These are phyloP conservation scores for Apamea monoglypha DNA, from an alignment of 2,888 invertebrate genomes.

Conservation along the genomic window DNA sequence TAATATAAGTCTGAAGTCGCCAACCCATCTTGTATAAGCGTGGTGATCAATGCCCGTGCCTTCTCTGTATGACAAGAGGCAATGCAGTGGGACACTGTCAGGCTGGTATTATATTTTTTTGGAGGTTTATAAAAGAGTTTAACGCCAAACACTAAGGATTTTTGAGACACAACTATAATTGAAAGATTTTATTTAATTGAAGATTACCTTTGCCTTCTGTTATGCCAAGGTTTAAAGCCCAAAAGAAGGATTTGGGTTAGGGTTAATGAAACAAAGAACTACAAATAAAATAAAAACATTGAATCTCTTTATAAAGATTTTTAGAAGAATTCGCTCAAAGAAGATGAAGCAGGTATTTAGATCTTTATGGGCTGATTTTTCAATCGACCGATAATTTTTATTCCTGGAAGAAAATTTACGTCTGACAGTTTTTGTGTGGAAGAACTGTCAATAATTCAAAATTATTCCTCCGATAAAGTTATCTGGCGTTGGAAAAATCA, in stretches of 20 bases:
- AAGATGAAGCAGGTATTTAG: not conserved
- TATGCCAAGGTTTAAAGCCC: not conserved
- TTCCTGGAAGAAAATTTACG: too few relatives aligned
- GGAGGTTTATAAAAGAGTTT: not conserved
- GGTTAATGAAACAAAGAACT: constrained; percentile 13
- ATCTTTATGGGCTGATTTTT: too few relatives aligned
- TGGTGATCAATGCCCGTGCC: not conserved
- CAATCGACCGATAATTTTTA: too few relatives aligned
- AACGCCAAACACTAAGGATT: not conserved
- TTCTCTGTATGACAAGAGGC: not conserved
- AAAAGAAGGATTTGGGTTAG: not conserved
- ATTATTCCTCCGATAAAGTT: too few relatives aligned
- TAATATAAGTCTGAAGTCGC: not conserved
- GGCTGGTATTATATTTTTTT: not conserved
- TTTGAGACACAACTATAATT: not conserved
- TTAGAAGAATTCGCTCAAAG: not conserved
- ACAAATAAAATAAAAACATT: constrained; percentile 4
- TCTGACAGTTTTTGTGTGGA: too few relatives aligned
- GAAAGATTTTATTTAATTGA: too few relatives aligned
- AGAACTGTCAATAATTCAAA: too few relatives aligned
- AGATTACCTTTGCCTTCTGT: not conserved
- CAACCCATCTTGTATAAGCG: not conserved
- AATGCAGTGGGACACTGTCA: not conserved
- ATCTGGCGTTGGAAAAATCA: too few relatives aligned
- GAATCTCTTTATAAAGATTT: not conserved